Base-by-base conservation (phyloP, 2,797 vertebrate genomes). In the Dendrocincla tyrannina region DNA sequence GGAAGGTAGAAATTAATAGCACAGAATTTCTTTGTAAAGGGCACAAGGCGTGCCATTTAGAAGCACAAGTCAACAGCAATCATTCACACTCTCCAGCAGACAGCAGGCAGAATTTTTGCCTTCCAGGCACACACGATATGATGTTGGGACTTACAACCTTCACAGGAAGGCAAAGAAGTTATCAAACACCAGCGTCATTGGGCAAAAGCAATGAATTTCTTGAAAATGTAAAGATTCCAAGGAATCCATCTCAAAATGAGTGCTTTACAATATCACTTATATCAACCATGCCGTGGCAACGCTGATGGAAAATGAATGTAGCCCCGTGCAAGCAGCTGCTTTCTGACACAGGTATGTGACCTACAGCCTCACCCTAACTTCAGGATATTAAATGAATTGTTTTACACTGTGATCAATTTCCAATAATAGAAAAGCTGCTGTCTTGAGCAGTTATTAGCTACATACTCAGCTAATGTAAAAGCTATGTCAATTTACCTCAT, bases 1-100 rank as follows among this genome's bases (percentile, higher is more conserved):
- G 52, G 47, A 92, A 93, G 56, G 73, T 17, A 77, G 28, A 95
- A 41, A 32, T 30, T 94, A 95, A 93, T 47, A 93, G 89, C 55
- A 73, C 17, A 58, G 55, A 84, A 66, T 66, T 78, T 79, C 92
- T 95, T 91, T 84, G 49, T 55, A 35, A 80, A 79, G 70, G 25
- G 78, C 58, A 82, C 27, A 35, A 77, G 77, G 59, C 70, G 41
- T 30, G 42, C 73, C 94, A 88, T 89, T 94, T 66, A 87, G 77
- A 88, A 89, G 55, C 2, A 3, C 27, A 55, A 80, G 41, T 55
- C 52, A 88, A 73, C 25, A 59, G 60, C 47, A 58, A 82, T 49
- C 75, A 58, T 41, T 86, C 62, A 44, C 59, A 70, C 44, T 92
- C 37, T 32, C 25, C 76, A 46, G 66, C 49, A 79, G 56, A 20